These are phyloP conservation scores for Galbula dea DNA, from an alignment of 2,113 vertebrate genomes.

Conservation along the genomic window DNA sequence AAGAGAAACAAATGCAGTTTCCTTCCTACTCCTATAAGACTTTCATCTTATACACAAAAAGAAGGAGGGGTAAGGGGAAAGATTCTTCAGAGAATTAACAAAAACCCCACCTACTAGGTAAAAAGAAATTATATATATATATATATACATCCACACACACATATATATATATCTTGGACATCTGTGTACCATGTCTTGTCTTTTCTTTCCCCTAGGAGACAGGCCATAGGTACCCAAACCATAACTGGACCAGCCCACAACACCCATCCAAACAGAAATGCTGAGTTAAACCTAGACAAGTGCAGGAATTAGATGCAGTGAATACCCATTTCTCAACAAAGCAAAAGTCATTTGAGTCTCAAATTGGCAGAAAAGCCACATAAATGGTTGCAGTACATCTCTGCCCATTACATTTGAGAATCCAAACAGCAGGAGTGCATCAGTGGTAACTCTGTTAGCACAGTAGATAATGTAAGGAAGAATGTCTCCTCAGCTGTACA, in stretches of 20 bases:
- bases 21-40: not conserved
- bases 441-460: not conserved
- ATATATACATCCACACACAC: no score
- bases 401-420: not conserved
- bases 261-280: not conserved
- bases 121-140: no score
- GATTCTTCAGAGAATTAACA: not conserved
- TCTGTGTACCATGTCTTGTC: not conserved
- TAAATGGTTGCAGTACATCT: not conserved
- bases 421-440: not conserved
- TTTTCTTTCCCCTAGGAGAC: not conserved
- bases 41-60: not conserved
- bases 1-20: not conserved
- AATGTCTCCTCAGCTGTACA: not conserved
- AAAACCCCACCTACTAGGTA: fast-evolving
- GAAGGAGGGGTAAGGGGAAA: not conserved
- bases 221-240: not conserved
- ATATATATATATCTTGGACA: not conserved
- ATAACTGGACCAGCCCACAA: not conserved
- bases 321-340: not conserved
- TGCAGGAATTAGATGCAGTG: not conserved
- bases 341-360: not conserved
- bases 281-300: not conserved
- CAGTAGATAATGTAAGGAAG: not conserved
- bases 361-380: constrained; percentile 2